Base-by-base conservation (phyloP, 2,888 invertebrate genomes). In the Polyommatus iphigenia region DNA sequence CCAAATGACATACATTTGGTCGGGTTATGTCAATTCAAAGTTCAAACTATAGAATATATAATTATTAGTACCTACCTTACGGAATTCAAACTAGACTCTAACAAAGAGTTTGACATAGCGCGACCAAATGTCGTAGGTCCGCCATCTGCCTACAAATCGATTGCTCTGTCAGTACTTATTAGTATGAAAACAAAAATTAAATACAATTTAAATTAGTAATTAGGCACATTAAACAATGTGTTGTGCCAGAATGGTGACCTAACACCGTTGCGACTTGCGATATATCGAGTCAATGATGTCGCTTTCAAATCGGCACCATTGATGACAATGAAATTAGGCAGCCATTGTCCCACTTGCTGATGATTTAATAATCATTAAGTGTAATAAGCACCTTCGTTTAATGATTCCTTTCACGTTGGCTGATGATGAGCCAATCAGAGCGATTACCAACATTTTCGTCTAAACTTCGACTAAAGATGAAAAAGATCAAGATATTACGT, bases 251-350 rank as follows among this genome's bases (percentile, higher is more conserved):
- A 29, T 15, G 67, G 67, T 67, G 67, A 32, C 62, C 62, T 24
- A 62, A 62, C 67, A 67, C 29, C 2, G 67, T 67, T 32, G 15
- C 67, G 29, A 67, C 32, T 67, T 32, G 15, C 67, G 29, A 67
- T 67, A 32, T 67, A 67, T 67, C 15, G 18, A 67, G 67, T 29
- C 20, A 67, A 67, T 67, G 67, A 67, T 67, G 67, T 67, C 67
- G 67, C 67, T 67, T 67, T 67, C 67, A 67, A 67, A 32, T 15
- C 67, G 67, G 67, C 67, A 15, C 67, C 67, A 67, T 67, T 67
- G 67, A 67, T 67, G 32, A 67, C 67, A 67, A 29, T 67, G 29
- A 67, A 67, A 67, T 67, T 32, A 32, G 67, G 67, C 67, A 18
- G 67, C 67, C 29, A 67, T 67, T 67, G 67, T 67, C 15, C 15